These are phyloP conservation scores for Oryctes rhinoceros DNA, from an alignment of 1,140 invertebrate genomes.

Conservation along the genomic window DNA sequence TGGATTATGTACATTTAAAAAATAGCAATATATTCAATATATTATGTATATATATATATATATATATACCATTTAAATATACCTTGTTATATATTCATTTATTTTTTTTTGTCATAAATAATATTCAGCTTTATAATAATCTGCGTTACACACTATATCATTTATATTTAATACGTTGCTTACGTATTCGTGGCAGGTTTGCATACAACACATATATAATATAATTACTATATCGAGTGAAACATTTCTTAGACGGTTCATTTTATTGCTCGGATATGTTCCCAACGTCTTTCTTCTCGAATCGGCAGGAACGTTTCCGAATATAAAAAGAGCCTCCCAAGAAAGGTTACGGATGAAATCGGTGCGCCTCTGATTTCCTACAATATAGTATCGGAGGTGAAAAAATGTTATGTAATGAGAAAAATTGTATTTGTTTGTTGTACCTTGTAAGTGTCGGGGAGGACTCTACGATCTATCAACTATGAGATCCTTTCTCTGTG, in stretches of 20 bases:
- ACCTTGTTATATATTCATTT: neutral
- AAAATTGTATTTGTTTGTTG: too few relatives aligned
- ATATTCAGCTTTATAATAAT: neutral
- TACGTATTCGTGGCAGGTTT: slow-evolving; percentile 49
- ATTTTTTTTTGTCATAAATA: neutral
- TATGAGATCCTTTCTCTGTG: too few relatives aligned
- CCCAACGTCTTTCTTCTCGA: too few relatives aligned
- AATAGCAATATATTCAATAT: neutral
- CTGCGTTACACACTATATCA: slow-evolving; percentile 43
- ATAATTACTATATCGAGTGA: too few relatives aligned
- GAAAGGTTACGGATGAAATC: neutral
- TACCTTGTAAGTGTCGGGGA: too few relatives aligned
- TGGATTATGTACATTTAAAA: slow-evolving; percentile 8
- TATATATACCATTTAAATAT: slow-evolving; percentile 4
- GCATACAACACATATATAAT: slow-evolving; percentile 21
- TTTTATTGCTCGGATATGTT: neutral
- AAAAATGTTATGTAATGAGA: neutral
- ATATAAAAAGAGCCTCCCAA: neutral
- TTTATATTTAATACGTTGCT: slow-evolving; percentile 45
- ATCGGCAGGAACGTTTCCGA: neutral
- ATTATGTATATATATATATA: too few relatives aligned
- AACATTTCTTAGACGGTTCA: slow-evolving; percentile 40
- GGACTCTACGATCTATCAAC: too few relatives aligned
- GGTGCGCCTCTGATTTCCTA: neutral
- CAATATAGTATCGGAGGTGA: neutral